These are phyloP conservation scores for Tyrophagus putrescentiae DNA, from an alignment of 1,140 invertebrate genomes.

Conservation along the genomic window DNA sequence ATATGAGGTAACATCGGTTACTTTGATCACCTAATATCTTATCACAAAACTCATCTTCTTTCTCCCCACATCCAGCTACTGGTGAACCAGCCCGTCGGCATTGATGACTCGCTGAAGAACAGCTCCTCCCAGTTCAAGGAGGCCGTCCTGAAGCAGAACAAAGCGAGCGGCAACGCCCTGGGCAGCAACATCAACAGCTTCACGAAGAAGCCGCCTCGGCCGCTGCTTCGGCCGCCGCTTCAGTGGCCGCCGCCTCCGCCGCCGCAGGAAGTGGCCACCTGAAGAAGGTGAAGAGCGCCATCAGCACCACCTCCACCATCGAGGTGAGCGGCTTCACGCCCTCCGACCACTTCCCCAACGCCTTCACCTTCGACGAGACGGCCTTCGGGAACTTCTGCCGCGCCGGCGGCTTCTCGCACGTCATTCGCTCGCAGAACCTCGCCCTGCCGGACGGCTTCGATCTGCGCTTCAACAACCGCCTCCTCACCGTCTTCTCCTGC, in stretches of 20 bases:
- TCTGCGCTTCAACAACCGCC: background rate
- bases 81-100: background rate
- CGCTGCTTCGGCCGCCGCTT: too few relatives aligned
- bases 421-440: slow-evolving; percentile 54
- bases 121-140: background rate
- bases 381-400: slow-evolving; percentile 48
- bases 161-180: background rate
- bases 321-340: slow-evolving; percentile 43
- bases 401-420: slow-evolving; percentile 46
- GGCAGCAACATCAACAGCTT: too few relatives aligned
- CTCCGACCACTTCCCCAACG: slow-evolving; percentile 50
- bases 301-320: background rate
- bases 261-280: slow-evolving; percentile 54
- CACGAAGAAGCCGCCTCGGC: too few relatives aligned
- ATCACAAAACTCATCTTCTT: background rate
- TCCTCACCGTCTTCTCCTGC: background rate
- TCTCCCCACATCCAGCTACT: too few relatives aligned
- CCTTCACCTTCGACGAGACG: slow-evolving; percentile 48
- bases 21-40: slow-evolving; percentile 35
- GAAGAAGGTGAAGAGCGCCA: slow-evolving; percentile 2
- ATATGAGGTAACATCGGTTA: slow-evolving; percentile 63
- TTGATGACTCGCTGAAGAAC: background rate
- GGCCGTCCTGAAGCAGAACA: background rate
- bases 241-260: too few relatives aligned
- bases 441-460: slow-evolving; percentile 30